A percentile compares a stretch with the other conserved stretches of the same genome.
These are phyloP conservation scores for Dermochelys coriacea DNA, from an alignment of 2,797 vertebrate species.

Conservation along the genomic window DNA sequence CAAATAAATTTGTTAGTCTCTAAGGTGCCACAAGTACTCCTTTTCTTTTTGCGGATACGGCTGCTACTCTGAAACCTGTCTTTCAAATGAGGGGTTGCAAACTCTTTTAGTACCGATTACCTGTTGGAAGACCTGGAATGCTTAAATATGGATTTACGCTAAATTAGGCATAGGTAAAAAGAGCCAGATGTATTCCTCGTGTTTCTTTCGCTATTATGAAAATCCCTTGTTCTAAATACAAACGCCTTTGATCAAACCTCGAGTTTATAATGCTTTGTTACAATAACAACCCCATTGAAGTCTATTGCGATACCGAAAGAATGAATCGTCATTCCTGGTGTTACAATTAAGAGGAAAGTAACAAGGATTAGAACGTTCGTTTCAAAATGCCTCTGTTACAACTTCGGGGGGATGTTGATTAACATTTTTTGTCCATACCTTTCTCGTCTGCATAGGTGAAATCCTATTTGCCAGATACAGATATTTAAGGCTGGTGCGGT, in stretches of 20 bases:
- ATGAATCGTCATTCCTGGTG: not conserved
- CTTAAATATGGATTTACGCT: not conserved
- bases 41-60: no score
- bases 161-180: not conserved
- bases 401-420: not conserved
- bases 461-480: not conserved
- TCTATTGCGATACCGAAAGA: not conserved
- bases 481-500: not conserved
- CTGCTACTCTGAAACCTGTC: no score
- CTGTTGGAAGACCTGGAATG: not conserved
- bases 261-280: not conserved
- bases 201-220: not conserved
- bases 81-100: not conserved
- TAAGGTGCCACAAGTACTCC: no score
- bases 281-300: not conserved
- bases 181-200: not conserved
- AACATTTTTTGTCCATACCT: not conserved
- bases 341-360: constrained; percentile 9
- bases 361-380: not conserved
- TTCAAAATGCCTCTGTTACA: not conserved
- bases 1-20: no score
- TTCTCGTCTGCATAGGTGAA: not conserved
- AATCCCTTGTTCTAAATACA: not conserved
- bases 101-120: rapidly evolving
- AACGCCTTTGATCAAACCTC: rapidly evolving